Evolutionary conservation across 2,888 invertebrate genomes (phyloP), one percentile per base, ranked within the genome.

Genomic region (Polietes domitor): DNA sequence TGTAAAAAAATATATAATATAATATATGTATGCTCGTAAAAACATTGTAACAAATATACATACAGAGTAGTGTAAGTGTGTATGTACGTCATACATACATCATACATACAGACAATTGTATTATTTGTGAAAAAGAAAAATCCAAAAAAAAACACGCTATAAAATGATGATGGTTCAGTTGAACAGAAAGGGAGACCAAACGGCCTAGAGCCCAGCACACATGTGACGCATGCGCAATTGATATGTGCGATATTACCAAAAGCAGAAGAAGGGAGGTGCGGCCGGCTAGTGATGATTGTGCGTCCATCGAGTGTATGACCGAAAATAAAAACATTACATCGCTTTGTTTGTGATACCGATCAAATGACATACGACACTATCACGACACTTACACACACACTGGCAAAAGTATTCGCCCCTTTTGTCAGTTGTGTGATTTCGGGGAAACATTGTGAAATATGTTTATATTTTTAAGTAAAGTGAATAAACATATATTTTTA

Each of bases 161-260:
- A 37, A 37, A 37, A 7, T 37, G 6, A 68, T 43, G 68, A 68
- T 65, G 37, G 65, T 65, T 65, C 9, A 37, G 41, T 19, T 61
- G n/a, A 65, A 65, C 58, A 19, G 15, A 58, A 26, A 6, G 43
- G 12, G 15, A 43, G 24, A 43, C 4, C 43, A 68, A 77, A 21
- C 32, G 47, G 55, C 68, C 55, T 24, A 43, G 68, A 41, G 65
- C 47, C 37, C 50, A 26, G 71, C 41, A 15, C 70, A 72, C 53
- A 80, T 77, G 83, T 74, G 77, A 80, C 80, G 74, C 83, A 83
- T 71, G 73, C 83, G 75, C 41, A 82, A 61, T 61, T 61, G 61
- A 61, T 61, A 61, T 58, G 21, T 47, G 28, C 15, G 47, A 28
- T 6, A 61, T n/a, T 47, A n/a, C n/a, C n/a, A n/a, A n/a, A n/a